These are phyloP conservation scores for Zhuqinia jingwanae DNA, from an alignment of 2,888 invertebrate species.

Conservation along the genomic window DNA sequence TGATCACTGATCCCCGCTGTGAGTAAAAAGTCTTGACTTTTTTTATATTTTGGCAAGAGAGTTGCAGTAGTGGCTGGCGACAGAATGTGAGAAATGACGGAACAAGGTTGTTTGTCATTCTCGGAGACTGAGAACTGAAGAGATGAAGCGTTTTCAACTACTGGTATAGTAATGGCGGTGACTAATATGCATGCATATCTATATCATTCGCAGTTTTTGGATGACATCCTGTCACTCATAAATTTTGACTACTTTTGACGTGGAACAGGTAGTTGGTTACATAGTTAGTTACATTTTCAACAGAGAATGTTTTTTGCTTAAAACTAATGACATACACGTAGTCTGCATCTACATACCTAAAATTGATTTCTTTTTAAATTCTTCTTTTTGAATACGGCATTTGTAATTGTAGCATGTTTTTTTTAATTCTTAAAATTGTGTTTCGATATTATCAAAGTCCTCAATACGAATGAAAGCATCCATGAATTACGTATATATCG, in stretches of 20 bases:
- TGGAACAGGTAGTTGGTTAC: background rate
- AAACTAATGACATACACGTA: too few relatives aligned
- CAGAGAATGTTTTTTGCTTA: too few relatives aligned
- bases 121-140: background rate
- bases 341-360: too few relatives aligned
- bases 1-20: constrained; percentile 54
- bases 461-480: too few relatives aligned
- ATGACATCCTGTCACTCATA: constrained; percentile 34
- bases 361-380: too few relatives aligned
- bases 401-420: too few relatives aligned
- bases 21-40: constrained; percentile 22
- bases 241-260: constrained; percentile 18
- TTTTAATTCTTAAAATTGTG: too few relatives aligned
- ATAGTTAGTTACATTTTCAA: too few relatives aligned
- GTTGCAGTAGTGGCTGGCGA: constrained; percentile 59
- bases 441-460: too few relatives aligned
- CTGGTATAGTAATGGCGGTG: constrained; percentile 16
- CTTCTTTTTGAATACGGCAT: too few relatives aligned
- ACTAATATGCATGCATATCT: constrained; percentile 33
- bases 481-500: too few relatives aligned
- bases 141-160: constrained; percentile 17
- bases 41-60: constrained; percentile 58
- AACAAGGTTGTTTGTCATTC: constrained; percentile 57
- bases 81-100: constrained; percentile 55
- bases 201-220: constrained; percentile 33